These are phyloP conservation scores for Cryptoblepharus egeriae DNA, from an alignment of 2,797 vertebrate species.

Conservation along the genomic window DNA sequence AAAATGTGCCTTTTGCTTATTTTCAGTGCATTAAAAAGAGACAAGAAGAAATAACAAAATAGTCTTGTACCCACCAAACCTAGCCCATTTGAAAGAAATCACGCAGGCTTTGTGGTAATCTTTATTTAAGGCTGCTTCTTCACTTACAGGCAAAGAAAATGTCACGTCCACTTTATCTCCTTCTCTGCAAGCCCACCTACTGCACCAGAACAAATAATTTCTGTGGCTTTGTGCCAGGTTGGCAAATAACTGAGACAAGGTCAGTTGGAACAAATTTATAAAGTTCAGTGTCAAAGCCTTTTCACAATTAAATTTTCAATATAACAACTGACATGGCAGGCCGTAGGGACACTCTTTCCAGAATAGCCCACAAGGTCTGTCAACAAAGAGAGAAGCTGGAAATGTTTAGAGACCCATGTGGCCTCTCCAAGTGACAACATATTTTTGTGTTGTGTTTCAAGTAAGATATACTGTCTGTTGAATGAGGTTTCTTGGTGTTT, in stretches of 20 bases:
- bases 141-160: constrained; percentile 58
- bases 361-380: constrained; percentile 67
- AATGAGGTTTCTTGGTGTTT: constrained; percentile 59
- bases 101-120: constrained; percentile 49
- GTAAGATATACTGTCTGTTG: constrained; percentile 52
- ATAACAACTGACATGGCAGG: constrained; percentile 54
- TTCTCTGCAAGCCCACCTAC: constrained; percentile 47
- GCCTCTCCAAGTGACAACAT: constrained; percentile 41
- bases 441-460: constrained; percentile 51
- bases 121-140: constrained; percentile 67
- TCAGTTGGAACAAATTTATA: constrained; percentile 73
- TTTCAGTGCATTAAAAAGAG: constrained; percentile 61
- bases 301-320: constrained; percentile 66
- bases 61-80: constrained; percentile 55
- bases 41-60: constrained; percentile 41
- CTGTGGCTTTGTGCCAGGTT: constrained; percentile 57
- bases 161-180: constrained; percentile 50
- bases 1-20: constrained; percentile 56
- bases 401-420: constrained; percentile 65
- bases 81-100: constrained; percentile 52
- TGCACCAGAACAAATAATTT: constrained; percentile 62
- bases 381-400: constrained; percentile 69
- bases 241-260: constrained; percentile 72
- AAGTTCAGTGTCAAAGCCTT: constrained; percentile 65
- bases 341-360: constrained; percentile 61